Conservation (phyloP, 2,888 invertebrate species). For the Nysson spinosus region DNA sequence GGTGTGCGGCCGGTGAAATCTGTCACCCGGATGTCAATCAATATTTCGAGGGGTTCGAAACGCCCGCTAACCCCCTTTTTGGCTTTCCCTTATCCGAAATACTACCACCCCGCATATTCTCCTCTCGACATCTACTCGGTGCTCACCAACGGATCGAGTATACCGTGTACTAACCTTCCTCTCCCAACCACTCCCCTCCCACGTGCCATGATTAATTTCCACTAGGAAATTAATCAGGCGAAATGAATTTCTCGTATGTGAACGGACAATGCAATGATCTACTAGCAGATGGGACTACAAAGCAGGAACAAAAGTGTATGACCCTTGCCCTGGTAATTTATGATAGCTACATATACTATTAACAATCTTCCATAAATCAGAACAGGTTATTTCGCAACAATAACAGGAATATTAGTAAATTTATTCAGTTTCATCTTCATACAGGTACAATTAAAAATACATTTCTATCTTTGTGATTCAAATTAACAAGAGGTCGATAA, state of each 20-base stretch:
- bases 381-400: conserved; percentile 18
- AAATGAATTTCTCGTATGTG: conserved; percentile 47
- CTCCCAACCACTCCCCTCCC: conserved; percentile 17
- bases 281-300: conserved; percentile 50
- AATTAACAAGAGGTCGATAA: background rate
- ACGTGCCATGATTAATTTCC: conserved; percentile 58
- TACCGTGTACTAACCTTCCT: background rate
- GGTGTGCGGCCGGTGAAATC: conserved; percentile 73
- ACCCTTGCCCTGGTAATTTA: conserved; percentile 36
- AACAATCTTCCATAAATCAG: conserved; percentile 51
- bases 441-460: no score
- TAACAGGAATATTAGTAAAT: background rate
- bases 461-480: background rate
- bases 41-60: conserved; percentile 72
- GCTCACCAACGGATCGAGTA: conserved; percentile 31
- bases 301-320: conserved; percentile 39
- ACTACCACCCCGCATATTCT: conserved; percentile 15
- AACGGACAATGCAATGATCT: conserved; percentile 39
- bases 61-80: conserved; percentile 52
- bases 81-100: conserved; percentile 47
- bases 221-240: conserved; percentile 58
- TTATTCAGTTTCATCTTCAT: no score
- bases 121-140: conserved; percentile 9
- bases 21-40: conserved; percentile 76
- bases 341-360: conserved; percentile 26